Conservation (phyloP, 2,888 invertebrate species). For the Meiosimyza platycephala region DNA sequence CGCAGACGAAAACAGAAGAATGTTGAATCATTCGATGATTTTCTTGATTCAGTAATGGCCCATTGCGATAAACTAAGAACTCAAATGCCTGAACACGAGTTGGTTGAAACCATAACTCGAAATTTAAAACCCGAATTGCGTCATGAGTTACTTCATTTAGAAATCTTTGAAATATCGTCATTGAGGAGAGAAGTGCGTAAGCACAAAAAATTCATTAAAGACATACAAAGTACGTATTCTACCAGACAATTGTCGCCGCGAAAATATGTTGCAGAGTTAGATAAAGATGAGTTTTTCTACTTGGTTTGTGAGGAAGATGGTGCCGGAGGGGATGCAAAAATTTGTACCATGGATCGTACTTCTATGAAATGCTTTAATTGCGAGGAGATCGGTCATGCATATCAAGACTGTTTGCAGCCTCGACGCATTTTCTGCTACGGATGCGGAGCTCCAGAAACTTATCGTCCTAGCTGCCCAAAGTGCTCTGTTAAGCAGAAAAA, state of each 20-base stretch:
- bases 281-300: background rate
- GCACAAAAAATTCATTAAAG: conserved; percentile 1
- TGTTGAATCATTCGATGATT: conserved; percentile 8
- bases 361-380: conserved; percentile 6
- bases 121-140: conserved; percentile 26
- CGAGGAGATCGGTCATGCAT: background rate
- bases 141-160: no score
- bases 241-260: background rate
- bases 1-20: conserved; percentile 16
- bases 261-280: background rate
- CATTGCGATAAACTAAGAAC: no score
- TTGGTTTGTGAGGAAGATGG: background rate
- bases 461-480: background rate
- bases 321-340: background rate
- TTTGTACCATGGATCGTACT: background rate
- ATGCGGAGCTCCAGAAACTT: background rate
- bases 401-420: conserved; percentile 2
- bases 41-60: no score
- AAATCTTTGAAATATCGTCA: no score
- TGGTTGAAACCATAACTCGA: conserved; percentile 19
- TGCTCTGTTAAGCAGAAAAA: background rate
- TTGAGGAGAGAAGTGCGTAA: background rate
- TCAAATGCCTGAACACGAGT: background rate
- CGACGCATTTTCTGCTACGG: conserved; percentile 18
- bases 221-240: background rate